A percentile compares a stretch with the other conserved stretches of the same genome.
Conservation (phyloP, 2,888 invertebrate species). For the Geophilus truncorum region DNA sequence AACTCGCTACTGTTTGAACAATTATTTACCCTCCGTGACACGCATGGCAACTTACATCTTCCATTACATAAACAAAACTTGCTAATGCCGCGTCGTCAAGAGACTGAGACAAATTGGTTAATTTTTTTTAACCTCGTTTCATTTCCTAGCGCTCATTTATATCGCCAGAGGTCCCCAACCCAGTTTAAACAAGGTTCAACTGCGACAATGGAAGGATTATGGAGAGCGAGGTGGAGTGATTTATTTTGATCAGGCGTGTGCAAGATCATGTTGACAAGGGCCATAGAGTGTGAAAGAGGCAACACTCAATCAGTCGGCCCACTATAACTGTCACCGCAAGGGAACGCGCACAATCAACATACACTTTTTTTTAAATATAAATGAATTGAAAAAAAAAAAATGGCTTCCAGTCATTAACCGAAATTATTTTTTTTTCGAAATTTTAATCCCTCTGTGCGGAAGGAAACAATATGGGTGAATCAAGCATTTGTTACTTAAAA, state of each 20-base stretch:
- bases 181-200: conserved; percentile 2
- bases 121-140: neutral
- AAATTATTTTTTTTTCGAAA: neutral
- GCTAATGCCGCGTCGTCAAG: neutral
- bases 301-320: conserved; percentile 16
- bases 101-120: conserved; percentile 14
- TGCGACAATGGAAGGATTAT: neutral
- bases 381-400: neutral
- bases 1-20: neutral
- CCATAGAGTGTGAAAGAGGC: conserved; percentile 20
- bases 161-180: neutral
- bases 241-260: conserved; percentile 20
- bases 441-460: too few species aligned
- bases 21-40: neutral
- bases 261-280: conserved; percentile 20
- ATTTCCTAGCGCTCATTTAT: neutral
- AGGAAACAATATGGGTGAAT: too few species aligned
- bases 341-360: neutral
- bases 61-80: neutral
- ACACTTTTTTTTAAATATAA: neutral
- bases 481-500: neutral
- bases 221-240: conserved; percentile 16
- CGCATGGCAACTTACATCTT: neutral
- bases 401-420: neutral
- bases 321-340: conserved; percentile 12